Percentiles rank a stretch among this genome's conserved stretches.
Evolutionary conservation across 2,113 vertebrate genomes (phyloP).

Genomic region (Nycticorax nycticorax): DNA sequence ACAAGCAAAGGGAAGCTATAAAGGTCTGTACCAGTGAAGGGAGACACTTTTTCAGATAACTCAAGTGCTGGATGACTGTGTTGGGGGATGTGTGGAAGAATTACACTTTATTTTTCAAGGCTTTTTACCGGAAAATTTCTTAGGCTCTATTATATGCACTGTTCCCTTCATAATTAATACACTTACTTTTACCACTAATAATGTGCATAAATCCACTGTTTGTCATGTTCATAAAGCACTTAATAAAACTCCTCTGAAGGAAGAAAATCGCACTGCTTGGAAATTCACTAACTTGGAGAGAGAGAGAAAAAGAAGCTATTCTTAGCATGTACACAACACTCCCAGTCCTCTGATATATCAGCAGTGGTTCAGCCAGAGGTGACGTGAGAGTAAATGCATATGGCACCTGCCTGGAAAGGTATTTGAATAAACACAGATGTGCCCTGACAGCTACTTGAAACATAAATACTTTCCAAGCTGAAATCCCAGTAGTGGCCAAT

Average conservation of each 20-base stretch:
- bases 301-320: background rate
- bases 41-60: slow-evolving; percentile 33
- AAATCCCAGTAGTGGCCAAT: background rate
- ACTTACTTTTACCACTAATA: slow-evolving; percentile 14
- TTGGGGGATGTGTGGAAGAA: background rate
- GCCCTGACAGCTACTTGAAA: slow-evolving; percentile 53
- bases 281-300: background rate
- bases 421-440: slow-evolving; percentile 38
- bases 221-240: background rate
- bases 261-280: background rate
- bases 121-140: slow-evolving; percentile 34
- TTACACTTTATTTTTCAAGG: slow-evolving; percentile 24
- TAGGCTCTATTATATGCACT: background rate
- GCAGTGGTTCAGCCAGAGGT: slow-evolving; percentile 21
- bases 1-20: background rate
- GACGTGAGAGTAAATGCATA: slow-evolving; percentile 40
- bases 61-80: background rate
- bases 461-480: slow-evolving; percentile 22
- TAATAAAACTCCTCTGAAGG: background rate
- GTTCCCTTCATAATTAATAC: slow-evolving; percentile 7
- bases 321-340: slow-evolving; percentile 25
- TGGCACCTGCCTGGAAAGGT: slow-evolving; percentile 33
- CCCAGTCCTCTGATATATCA: background rate
- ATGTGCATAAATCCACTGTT: slow-evolving; percentile 9
- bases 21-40: background rate